These are phyloP conservation scores for Deladenus siricidicola DNA, from an alignment of 2,888 invertebrate species.

Conservation along the genomic window DNA sequence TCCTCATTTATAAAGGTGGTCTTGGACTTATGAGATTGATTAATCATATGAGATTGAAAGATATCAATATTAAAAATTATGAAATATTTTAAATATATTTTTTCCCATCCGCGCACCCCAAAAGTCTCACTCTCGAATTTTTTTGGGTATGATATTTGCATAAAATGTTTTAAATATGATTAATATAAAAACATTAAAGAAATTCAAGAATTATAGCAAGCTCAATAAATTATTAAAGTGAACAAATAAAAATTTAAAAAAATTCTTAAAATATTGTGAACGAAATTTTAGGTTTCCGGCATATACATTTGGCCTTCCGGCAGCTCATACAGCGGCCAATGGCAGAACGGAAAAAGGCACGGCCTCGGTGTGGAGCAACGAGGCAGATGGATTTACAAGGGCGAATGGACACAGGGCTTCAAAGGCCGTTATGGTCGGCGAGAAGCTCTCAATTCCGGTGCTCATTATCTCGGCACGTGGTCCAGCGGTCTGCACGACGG, in stretches of 20 bases:
- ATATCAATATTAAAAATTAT: too few species aligned
- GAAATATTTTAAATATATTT: too few species aligned
- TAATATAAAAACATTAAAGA: neutral
- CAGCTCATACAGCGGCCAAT: constrained; percentile 65
- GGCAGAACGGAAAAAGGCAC: constrained; percentile 98
- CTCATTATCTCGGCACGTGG: constrained; percentile 97
- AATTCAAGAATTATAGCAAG: neutral
- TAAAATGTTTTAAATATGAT: neutral
- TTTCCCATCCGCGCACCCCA: too few species aligned
- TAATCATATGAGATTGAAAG: too few species aligned
- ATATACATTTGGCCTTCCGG: constrained; percentile 60
- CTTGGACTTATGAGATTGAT: too few species aligned
- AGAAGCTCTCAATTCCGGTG: constrained; percentile 64
- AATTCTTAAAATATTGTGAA: neutral
- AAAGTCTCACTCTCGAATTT: too few species aligned
- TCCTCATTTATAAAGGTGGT: too few species aligned
- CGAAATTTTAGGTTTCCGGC: constrained; percentile 64
- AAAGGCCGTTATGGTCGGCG: constrained; percentile 96
- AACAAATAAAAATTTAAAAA: neutral
- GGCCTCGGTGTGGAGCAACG: constrained; percentile 93
- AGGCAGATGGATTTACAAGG: constrained; percentile 91
- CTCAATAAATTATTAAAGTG: neutral
- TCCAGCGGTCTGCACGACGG: constrained; percentile 96
- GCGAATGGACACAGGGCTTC: constrained; percentile 79
- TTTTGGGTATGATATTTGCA: neutral